phyloP scores from a whole-genome alignment of 1,140 invertebrate species.

The Hestina assimilis region DNA sequence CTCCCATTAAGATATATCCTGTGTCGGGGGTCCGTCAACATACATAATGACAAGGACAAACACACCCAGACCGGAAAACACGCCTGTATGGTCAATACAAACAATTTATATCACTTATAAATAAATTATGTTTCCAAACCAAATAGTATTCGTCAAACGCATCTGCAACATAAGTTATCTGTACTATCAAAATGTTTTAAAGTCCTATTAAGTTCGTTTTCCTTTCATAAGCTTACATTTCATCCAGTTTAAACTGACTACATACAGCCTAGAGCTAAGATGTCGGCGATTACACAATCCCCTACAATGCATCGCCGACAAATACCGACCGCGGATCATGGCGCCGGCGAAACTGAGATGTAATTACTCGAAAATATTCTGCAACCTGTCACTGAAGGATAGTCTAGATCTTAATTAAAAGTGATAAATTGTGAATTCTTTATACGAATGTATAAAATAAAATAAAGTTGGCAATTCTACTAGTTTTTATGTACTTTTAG shows the following conservation, averaged over 20 bases:
- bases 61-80: too few relatives aligned
- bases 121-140: too few relatives aligned
- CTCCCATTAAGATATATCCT: too few relatives aligned
- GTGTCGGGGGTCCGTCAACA: too few relatives aligned
- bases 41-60: too few relatives aligned
- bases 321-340: slow-evolving; percentile 19
- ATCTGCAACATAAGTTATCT: not conserved
- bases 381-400: not conserved
- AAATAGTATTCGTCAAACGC: too few relatives aligned
- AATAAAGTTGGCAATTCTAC: too few relatives aligned
- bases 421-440: not conserved
- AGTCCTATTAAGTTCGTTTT: slow-evolving; percentile 16
- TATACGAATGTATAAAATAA: too few relatives aligned
- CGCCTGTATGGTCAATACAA: too few relatives aligned
- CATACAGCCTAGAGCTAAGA: slow-evolving; percentile 11
- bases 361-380: slow-evolving; percentile 5
- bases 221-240: slow-evolving; percentile 3
- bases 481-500: too few relatives aligned
- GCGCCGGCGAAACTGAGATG: not conserved
- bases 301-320: slow-evolving; percentile 19
- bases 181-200: too few relatives aligned
- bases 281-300: slow-evolving; percentile 13
- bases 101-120: too few relatives aligned
- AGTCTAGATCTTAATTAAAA: slow-evolving; percentile 1
- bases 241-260: slow-evolving; percentile 8